phyloP scores from a whole-genome alignment of 1,140 invertebrate genomes.

The Caenorhabditis inopinata region DNA sequence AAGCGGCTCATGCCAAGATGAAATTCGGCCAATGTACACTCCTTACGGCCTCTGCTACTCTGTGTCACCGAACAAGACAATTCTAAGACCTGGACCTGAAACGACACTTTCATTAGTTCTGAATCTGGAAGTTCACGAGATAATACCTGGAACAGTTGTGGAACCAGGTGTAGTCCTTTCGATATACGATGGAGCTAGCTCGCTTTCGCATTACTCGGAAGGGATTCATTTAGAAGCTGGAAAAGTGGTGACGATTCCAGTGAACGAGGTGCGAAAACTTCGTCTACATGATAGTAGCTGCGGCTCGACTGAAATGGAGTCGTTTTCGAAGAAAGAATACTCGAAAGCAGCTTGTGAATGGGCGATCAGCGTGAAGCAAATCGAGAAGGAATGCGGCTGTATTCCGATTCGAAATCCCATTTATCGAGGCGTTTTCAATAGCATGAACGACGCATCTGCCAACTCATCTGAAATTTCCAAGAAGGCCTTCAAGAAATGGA shows the following conservation, averaged over 20 bases:
- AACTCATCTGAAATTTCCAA: neutral
- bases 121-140: constrained; percentile 52
- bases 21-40: constrained; percentile 48
- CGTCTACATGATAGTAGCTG: constrained; percentile 46
- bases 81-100: constrained; percentile 46
- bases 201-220: constrained; percentile 37
- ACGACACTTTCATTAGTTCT: constrained; percentile 48
- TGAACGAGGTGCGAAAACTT: constrained; percentile 53
- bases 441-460: neutral
- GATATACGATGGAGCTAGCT: constrained; percentile 45
- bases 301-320: constrained; percentile 27
- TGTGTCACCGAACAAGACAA: constrained; percentile 49
- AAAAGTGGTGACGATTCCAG: constrained; percentile 54
- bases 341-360: constrained; percentile 50
- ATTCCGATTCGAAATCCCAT: constrained; percentile 42
- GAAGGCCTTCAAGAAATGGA: constrained; percentile 19
- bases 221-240: constrained; percentile 54
- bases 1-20: constrained; percentile 49
- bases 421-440: constrained; percentile 39
- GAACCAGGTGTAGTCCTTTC: constrained; percentile 53
- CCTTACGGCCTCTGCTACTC: constrained; percentile 51
- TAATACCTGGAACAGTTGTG: constrained; percentile 44
- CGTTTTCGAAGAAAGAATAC: constrained; percentile 45
- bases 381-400: constrained; percentile 45
- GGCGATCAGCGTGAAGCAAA: constrained; percentile 40